Evolutionary conservation across 2,113 vertebrate species (phyloP).

Genomic region (Pituophis catenifer): DNA sequence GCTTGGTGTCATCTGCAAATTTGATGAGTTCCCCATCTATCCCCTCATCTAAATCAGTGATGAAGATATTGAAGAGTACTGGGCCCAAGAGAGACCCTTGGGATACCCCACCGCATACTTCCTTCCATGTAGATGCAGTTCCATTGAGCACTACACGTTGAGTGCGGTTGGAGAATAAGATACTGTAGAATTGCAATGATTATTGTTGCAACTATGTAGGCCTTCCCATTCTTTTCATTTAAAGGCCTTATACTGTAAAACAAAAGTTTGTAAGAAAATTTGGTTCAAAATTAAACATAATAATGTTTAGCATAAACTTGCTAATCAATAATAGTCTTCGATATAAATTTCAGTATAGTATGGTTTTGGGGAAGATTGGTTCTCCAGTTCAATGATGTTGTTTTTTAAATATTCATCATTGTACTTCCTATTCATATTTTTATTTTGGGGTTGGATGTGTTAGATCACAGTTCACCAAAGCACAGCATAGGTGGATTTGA

Average conservation of each 20-base stretch:
- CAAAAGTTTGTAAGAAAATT: neutral
- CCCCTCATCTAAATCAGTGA: neutral
- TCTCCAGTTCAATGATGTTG: neutral
- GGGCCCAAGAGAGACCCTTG: neutral
- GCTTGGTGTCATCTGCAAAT: too few relatives aligned
- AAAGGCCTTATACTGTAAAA: neutral
- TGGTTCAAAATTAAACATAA: neutral
- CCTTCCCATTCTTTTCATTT: neutral
- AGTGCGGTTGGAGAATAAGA: neutral
- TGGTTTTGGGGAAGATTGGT: neutral
- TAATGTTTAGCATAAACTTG: neutral
- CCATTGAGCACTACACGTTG: neutral
- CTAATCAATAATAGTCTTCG: neutral
- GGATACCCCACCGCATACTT: neutral
- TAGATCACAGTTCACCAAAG: neutral
- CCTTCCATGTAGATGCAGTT: neutral
- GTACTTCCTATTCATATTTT: neutral
- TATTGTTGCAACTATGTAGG: neutral
- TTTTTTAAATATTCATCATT: neutral
- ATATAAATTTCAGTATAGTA: neutral
- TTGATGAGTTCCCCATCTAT: too few relatives aligned
- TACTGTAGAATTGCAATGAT: neutral
- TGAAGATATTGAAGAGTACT: neutral
- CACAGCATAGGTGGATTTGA: neutral
- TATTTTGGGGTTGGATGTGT: neutral